phyloP scores from a whole-genome alignment of 2,113 vertebrate genomes.

The Carassius gibelio region DNA sequence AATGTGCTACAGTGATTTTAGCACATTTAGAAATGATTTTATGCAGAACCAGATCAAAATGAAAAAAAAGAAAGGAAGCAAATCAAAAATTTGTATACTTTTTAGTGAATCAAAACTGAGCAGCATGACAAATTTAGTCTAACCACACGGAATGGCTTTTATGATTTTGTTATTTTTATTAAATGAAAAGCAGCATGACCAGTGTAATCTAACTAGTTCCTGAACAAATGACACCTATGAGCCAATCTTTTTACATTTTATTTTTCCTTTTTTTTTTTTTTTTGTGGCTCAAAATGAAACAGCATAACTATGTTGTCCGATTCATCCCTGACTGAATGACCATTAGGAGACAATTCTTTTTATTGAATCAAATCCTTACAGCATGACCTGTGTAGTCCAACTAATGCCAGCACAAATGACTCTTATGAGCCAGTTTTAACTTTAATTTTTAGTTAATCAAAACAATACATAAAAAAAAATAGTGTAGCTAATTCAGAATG shows the following conservation, averaged over 20 bases:
- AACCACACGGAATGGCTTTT: not conserved
- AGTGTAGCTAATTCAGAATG: not conserved
- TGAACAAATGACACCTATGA: not conserved
- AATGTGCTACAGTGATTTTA: not conserved
- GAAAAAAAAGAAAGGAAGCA: not conserved
- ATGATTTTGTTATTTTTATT: not conserved
- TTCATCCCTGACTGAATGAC: not conserved
- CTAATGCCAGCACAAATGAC: not conserved
- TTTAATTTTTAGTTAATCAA: not conserved
- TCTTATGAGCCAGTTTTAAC: not conserved
- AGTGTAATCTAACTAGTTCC: not conserved
- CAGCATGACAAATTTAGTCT: not conserved
- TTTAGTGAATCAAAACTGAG: not conserved
- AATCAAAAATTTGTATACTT: not conserved
- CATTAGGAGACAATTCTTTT: not conserved
- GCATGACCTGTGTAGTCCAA: not conserved
- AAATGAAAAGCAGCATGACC: too few relatives aligned
- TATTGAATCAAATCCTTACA: not conserved
- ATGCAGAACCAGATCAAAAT: not conserved
- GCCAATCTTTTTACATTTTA: not conserved
- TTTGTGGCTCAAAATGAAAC: too few relatives aligned
- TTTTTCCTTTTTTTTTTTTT: too few relatives aligned
- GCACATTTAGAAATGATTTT: not conserved
- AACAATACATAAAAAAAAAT: not conserved
- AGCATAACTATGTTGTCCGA: not conserved